Conservation (phyloP, 2,888 invertebrate genomes). For the Onchidella celtica region DNA sequence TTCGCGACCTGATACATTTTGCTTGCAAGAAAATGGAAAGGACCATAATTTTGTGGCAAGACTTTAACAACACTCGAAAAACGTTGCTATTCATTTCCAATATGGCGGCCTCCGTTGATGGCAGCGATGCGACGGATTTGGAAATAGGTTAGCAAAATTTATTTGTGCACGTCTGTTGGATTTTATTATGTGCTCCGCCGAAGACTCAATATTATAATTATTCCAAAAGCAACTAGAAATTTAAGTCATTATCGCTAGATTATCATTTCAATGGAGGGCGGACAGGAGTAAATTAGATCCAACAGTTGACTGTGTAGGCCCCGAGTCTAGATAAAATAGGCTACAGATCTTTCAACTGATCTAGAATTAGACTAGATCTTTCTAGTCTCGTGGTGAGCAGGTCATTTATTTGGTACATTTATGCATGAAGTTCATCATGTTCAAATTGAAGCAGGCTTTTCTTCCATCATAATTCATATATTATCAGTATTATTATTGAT, state of each 20-base stretch:
- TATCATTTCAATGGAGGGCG: not conserved
- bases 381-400: not conserved
- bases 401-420: not conserved
- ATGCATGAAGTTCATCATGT: too few species aligned
- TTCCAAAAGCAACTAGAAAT: too few species aligned
- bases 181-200: too few species aligned
- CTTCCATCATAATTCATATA: too few species aligned
- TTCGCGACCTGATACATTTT: too few species aligned
- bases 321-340: not conserved
- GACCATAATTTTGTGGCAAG: not conserved
- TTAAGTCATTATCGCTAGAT: too few species aligned
- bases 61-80: not conserved
- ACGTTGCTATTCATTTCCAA: slow-evolving; percentile 9
- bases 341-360: not conserved
- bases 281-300: not conserved
- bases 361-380: not conserved
- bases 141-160: slow-evolving; percentile 3
- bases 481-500: too few species aligned
- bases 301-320: not conserved
- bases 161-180: too few species aligned
- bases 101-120: slow-evolving; percentile 42
- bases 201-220: too few species aligned
- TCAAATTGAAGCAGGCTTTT: too few species aligned
- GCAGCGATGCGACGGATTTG: slow-evolving; percentile 9
- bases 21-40: too few species aligned